Percentiles rank a stretch among this genome's conserved stretches.
Evolutionary conservation across 2,888 invertebrate genomes (phyloP).

Genomic region (Drosophila longiperda): DNA sequence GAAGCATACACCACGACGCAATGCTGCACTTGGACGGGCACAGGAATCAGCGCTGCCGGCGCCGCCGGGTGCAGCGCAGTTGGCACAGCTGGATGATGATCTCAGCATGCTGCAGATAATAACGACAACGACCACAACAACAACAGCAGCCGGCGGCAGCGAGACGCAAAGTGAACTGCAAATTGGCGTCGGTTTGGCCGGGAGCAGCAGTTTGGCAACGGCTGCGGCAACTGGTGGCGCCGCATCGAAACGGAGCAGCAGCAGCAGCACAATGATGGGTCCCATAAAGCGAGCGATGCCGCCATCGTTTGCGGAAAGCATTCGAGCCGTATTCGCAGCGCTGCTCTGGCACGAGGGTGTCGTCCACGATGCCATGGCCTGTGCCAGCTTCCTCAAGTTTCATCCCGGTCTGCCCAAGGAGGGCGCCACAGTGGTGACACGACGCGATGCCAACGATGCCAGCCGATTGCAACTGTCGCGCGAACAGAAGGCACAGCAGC

Average conservation of each 20-base stretch:
- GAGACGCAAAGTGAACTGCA: slow-evolving; percentile 63
- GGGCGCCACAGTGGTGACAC: slow-evolving; percentile 90
- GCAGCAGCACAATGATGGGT: slow-evolving; percentile 70
- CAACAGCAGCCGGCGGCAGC: slow-evolving; percentile 61
- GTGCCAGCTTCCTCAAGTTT: slow-evolving; percentile 97
- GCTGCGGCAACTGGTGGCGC: slow-evolving; percentile 11
- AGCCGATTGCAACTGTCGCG: slow-evolving; percentile 80
- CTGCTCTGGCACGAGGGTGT: slow-evolving; percentile 98
- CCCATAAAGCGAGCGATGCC: slow-evolving; percentile 93
- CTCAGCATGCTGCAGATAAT: slow-evolving; percentile 79
- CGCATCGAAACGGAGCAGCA: slow-evolving; percentile 61
- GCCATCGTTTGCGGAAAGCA: slow-evolving; percentile 95
- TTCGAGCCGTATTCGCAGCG: slow-evolving; percentile 98
- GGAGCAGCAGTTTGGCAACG: slow-evolving; percentile 24
- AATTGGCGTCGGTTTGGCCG: slow-evolving; percentile 32
- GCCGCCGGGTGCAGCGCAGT: slow-evolving; percentile 9
- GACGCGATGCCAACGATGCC: slow-evolving; percentile 84
- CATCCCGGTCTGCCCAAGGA: slow-evolving; percentile 94
- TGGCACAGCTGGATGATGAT: slow-evolving; percentile 78
- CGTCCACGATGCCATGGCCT: slow-evolving; percentile 99
- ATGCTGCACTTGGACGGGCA: slow-evolving; percentile 6
- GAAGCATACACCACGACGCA: slow-evolving; percentile 77
- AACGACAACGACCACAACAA: slow-evolving; percentile 63
- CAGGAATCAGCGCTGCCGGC: slow-evolving; percentile 15
- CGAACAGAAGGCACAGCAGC: slow-evolving; percentile 89